These are phyloP conservation scores for Leguminivora glycinivorella DNA, from an alignment of 1,140 invertebrate genomes.

Conservation along the genomic window DNA sequence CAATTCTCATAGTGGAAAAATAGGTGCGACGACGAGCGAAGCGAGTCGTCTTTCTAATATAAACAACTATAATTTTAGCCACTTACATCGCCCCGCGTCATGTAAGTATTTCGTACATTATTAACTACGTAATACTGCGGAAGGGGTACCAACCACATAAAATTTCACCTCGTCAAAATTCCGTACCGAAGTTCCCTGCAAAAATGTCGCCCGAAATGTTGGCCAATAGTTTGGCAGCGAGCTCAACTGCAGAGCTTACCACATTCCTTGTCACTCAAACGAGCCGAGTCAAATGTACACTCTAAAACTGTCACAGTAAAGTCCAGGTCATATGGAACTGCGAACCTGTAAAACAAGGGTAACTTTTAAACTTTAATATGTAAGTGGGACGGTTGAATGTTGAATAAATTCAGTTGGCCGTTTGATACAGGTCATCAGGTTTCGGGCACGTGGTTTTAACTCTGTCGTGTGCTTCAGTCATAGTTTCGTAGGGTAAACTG, in stretches of 20 bases:
- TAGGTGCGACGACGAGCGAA: too few relatives aligned
- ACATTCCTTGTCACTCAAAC: conserved; percentile 6
- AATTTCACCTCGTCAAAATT: background rate
- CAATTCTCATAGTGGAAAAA: too few relatives aligned
- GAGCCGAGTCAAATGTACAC: background rate
- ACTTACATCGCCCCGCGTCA: background rate
- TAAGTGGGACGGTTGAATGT: background rate
- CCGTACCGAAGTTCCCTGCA: background rate
- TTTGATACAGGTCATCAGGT: conserved; percentile 14
- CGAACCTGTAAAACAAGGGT: background rate
- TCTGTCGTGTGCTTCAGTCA: background rate
- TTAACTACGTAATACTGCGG: background rate
- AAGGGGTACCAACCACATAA: background rate
- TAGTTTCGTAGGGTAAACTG: background rate
- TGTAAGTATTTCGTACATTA: background rate
- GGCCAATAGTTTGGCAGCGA: conserved; percentile 7
- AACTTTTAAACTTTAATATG: background rate
- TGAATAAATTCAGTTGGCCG: conserved; percentile 1
- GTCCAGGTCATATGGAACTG: background rate
- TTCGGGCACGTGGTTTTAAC: conserved; percentile 4
- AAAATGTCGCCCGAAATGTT: conserved; percentile 4
- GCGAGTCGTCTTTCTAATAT: too few relatives aligned
- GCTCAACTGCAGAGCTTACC: conserved; percentile 1
- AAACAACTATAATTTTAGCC: too few relatives aligned
- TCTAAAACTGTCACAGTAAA: background rate